phyloP scores from a whole-genome alignment of 2,888 invertebrate species.

The Heterodera filipjevi region DNA sequence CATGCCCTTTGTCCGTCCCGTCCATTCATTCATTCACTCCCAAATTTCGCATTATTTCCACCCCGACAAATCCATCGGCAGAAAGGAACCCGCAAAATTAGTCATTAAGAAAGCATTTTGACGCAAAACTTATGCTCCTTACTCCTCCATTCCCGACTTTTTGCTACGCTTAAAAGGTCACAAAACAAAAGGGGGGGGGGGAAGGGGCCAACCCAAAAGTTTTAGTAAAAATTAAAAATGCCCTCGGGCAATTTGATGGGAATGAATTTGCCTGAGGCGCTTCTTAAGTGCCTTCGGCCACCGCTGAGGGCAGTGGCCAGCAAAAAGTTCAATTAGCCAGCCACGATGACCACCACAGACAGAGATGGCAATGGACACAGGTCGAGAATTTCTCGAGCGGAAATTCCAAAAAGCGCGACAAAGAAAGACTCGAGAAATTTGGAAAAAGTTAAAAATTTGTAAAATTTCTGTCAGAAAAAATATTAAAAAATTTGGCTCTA shows the following conservation, averaged over 20 bases:
- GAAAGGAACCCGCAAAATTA: background rate
- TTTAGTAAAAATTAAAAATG: slow-evolving; percentile 3
- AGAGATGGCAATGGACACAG: background rate
- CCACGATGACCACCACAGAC: background rate
- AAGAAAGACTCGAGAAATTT: background rate
- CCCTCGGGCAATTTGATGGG: background rate
- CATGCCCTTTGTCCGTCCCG: background rate
- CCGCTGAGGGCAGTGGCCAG: background rate
- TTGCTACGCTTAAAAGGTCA: background rate
- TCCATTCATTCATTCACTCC: background rate
- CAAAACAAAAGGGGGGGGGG: background rate
- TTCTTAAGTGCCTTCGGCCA: background rate
- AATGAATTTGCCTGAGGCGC: slow-evolving; percentile 5
- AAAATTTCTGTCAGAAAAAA: background rate
- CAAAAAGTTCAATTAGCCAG: slow-evolving; percentile 6
- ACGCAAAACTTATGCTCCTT: background rate
- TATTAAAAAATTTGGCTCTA: too few species aligned
- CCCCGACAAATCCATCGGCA: background rate
- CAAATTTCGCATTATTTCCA: slow-evolving; percentile 9
- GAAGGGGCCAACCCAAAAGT: background rate
- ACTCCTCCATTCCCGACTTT: background rate
- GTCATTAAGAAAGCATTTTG: background rate
- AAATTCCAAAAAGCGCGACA: background rate
- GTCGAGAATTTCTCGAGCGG: background rate
- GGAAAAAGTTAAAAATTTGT: background rate